phyloP scores from a whole-genome alignment of 2,113 vertebrate species.

The Anser cygnoides region DNA sequence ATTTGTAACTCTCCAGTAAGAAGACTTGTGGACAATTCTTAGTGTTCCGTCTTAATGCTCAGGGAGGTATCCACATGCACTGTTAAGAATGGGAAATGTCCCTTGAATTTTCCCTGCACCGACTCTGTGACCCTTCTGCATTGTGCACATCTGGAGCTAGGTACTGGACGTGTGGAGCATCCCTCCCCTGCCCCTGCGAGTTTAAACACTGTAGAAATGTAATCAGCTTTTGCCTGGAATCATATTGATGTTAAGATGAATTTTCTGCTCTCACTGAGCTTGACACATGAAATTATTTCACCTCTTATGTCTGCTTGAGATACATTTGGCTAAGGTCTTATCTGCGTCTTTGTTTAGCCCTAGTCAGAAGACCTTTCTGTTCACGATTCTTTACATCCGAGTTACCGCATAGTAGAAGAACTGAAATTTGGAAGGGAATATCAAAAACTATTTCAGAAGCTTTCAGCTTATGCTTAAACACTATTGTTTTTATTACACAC shows the following conservation, averaged over 20 bases:
- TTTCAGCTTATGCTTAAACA: not conserved
- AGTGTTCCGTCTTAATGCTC: not conserved
- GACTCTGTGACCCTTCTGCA: not conserved
- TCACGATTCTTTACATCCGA: not conserved
- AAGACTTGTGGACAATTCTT: not conserved
- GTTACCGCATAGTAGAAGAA: accelerated
- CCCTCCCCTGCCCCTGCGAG: not conserved
- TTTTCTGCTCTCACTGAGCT: not conserved
- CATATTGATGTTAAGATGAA: not conserved
- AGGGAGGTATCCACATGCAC: accelerated
- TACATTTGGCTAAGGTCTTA: not conserved
- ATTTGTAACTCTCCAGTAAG: accelerated
- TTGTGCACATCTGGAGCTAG: not conserved
- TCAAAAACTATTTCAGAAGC: not conserved
- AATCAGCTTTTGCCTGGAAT: not conserved
- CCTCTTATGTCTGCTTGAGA: not conserved
- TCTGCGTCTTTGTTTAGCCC: not conserved
- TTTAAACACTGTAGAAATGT: not conserved
- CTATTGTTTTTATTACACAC: not conserved
- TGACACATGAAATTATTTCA: not conserved
- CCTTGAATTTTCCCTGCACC: accelerated
- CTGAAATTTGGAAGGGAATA: not conserved
- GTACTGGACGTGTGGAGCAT: not conserved
- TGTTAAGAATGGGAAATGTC: not conserved
- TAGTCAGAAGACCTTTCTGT: not conserved